Evolutionary conservation across 2,113 vertebrate species (phyloP).

Genomic region (Sylvia atricapilla): DNA sequence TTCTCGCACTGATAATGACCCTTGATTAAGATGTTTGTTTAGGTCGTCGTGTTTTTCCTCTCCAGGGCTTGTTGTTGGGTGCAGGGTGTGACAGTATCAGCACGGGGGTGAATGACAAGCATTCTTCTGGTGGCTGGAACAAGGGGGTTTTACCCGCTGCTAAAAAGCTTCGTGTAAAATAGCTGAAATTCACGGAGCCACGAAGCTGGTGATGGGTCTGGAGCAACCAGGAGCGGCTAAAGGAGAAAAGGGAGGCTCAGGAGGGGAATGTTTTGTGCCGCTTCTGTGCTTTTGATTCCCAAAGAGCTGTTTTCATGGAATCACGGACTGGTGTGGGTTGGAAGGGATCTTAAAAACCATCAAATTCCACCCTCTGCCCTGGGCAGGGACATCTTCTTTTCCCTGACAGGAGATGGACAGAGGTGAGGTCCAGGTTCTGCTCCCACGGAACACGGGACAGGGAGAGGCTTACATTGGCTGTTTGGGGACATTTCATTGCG

Average conservation of each 20-base stretch:
- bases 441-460: not conserved
- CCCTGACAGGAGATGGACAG: not conserved
- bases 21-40: constrained; percentile 24
- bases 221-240: not conserved
- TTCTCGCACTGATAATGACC: not conserved
- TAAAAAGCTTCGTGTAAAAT: accelerated
- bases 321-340: not conserved
- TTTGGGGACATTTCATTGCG: accelerated
- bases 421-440: not conserved
- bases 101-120: accelerated
- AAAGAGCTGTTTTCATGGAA: not conserved
- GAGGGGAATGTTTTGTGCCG: not conserved
- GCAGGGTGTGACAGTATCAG: accelerated
- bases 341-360: not conserved
- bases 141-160: too few relatives aligned
- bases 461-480: not conserved
- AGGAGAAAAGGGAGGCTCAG: not conserved
- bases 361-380: not conserved
- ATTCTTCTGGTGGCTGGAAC: accelerated
- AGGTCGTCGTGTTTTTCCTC: not conserved
- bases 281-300: not conserved
- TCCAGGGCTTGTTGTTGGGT: not conserved
- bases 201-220: not conserved
- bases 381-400: not conserved
- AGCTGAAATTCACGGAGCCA: accelerated